phyloP scores from a whole-genome alignment of 1,140 invertebrate species.

The Plectrocnemia conspersa region DNA sequence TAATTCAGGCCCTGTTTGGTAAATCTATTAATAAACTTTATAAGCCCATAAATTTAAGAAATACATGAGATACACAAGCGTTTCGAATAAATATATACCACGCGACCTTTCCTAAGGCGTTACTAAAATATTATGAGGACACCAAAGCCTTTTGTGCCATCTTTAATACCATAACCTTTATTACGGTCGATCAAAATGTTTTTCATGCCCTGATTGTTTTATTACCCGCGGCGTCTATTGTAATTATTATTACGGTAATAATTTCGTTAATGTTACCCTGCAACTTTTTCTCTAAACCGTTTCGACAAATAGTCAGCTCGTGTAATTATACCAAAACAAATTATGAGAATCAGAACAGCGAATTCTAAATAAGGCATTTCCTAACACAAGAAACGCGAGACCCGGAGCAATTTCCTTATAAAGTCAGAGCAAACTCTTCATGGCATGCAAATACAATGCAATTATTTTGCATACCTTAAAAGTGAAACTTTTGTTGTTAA shows the following conservation, averaged over 20 bases:
- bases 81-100: background rate
- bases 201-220: conserved; percentile 24
- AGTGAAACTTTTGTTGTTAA: no score
- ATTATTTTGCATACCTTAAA: no score
- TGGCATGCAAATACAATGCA: no score
- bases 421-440: no score
- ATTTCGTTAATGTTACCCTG: no score
- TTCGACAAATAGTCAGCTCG: background rate
- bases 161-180: conserved; percentile 30
- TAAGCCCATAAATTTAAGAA: no score
- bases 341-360: no score
- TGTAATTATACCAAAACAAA: no score
- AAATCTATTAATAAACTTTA: no score
- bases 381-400: conserved; percentile 1
- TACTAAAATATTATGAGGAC: conserved; percentile 6
- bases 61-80: background rate
- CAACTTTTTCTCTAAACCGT: background rate
- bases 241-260: no score
- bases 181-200: conserved; percentile 1
- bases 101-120: background rate
- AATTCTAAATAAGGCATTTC: no score
- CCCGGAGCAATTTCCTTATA: conserved; percentile 14
- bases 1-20: no score
- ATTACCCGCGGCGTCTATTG: conserved; percentile 1
- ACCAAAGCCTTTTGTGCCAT: background rate